A percentile compares a stretch with the other conserved stretches of the same genome.
phyloP scores from a whole-genome alignment of 2,888 invertebrate species.

The Rotaria sp. region DNA sequence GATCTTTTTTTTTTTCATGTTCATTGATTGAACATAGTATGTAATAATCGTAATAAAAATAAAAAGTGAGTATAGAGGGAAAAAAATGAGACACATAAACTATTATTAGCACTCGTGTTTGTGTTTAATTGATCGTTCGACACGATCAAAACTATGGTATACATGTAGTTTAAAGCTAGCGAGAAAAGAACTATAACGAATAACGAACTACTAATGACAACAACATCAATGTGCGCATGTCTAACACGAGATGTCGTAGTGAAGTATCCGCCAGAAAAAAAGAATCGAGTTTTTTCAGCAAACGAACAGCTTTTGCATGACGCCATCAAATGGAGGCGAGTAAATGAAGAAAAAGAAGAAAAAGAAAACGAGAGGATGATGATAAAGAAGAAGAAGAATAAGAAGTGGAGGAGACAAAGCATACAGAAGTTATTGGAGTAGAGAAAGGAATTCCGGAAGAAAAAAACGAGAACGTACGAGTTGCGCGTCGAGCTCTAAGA shows the following conservation, averaged over 20 bases:
- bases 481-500: not conserved
- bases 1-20: not conserved
- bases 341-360: not conserved
- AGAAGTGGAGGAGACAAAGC: not conserved
- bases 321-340: not conserved
- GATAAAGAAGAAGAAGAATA: not conserved
- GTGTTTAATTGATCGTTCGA: conserved; percentile 5
- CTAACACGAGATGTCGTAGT: not conserved
- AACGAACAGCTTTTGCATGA: conserved; percentile 19
- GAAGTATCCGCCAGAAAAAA: not conserved
- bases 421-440: not conserved
- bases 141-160: not conserved
- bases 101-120: not conserved
- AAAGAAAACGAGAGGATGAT: not conserved
- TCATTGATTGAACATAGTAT: not conserved
- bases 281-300: not conserved
- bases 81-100: not conserved
- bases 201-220: not conserved
- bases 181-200: not conserved
- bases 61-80: not conserved
- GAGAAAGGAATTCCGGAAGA: not conserved
- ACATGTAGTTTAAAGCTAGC: not conserved
- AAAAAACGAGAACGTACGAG: not conserved
- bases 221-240: not conserved
- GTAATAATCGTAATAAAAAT: not conserved